A percentile compares a stretch with the other conserved stretches of the same genome.
These are phyloP conservation scores for Hyperopisus bebe DNA, from an alignment of 2,113 vertebrate genomes.

Conservation along the genomic window DNA sequence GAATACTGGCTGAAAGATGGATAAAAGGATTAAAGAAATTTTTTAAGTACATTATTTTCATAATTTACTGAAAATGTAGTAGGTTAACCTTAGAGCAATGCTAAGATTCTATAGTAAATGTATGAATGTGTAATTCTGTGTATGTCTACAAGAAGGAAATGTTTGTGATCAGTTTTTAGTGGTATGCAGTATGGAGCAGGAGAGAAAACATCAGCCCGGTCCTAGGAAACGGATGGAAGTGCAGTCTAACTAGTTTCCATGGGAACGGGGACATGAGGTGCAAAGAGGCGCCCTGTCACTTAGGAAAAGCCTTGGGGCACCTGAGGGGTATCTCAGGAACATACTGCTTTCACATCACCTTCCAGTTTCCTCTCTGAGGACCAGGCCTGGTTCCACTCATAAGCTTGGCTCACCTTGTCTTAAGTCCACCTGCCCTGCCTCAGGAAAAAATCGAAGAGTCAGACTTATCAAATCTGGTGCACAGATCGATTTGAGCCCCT, in stretches of 20 bases:
- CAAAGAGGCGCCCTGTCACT: constrained; percentile 27
- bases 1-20: neutral
- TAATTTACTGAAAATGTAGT: neutral
- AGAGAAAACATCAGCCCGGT: neutral
- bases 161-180: constrained; percentile 18
- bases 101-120: neutral
- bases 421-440: neutral
- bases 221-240: neutral
- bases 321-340: constrained; percentile 1
- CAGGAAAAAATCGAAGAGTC: neutral
- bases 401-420: neutral
- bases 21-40: neutral
- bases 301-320: constrained; percentile 14
- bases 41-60: neutral
- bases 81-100: neutral
- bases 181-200: neutral
- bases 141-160: neutral
- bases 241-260: constrained; percentile 42
- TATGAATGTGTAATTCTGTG: neutral
- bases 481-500: neutral
- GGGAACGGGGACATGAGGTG: constrained; percentile 31
- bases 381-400: neutral
- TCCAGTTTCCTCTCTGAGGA: neutral
- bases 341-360: neutral
- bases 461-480: neutral